Conservation (phyloP, 2,113 vertebrate species). For the Galemys pyrenaicus region DNA sequence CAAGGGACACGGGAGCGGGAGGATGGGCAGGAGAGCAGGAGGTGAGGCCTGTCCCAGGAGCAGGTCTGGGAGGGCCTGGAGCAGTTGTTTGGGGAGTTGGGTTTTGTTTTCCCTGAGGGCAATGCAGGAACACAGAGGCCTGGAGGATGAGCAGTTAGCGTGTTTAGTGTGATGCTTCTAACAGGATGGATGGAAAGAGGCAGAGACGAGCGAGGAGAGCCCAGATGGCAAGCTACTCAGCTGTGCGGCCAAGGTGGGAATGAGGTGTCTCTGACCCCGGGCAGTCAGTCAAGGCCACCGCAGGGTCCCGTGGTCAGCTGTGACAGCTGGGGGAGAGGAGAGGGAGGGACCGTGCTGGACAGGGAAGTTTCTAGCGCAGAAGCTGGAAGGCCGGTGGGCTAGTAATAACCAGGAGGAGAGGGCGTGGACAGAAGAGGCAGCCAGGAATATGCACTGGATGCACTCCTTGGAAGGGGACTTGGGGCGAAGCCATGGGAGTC, state of each 20-base stretch:
- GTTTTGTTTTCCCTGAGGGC: neutral
- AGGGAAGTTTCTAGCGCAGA: neutral
- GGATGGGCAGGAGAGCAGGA: neutral
- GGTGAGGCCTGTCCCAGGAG: neutral
- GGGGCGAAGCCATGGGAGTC: fast-evolving
- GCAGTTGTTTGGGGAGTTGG: neutral
- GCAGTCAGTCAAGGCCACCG: neutral
- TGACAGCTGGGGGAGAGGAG: neutral
- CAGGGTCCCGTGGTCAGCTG: neutral
- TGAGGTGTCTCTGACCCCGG: fast-evolving
- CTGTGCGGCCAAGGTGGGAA: fast-evolving
- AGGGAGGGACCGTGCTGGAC: neutral
- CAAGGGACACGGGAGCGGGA: neutral
- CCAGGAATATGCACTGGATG: neutral
- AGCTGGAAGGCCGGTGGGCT: neutral
- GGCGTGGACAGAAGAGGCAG: fast-evolving
- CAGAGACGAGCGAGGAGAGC: neutral
- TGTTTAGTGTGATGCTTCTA: neutral
- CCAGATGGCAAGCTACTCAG: neutral
- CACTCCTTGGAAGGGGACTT: neutral
- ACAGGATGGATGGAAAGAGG: neutral
- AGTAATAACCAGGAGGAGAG: neutral
- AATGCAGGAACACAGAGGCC: neutral
- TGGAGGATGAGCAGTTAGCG: neutral
- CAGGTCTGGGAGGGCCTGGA: neutral